Evolutionary conservation across 1,140 invertebrate genomes (phyloP), one percentile per base, ranked within the genome.

Genomic region (Drosophila repletoides): DNA sequence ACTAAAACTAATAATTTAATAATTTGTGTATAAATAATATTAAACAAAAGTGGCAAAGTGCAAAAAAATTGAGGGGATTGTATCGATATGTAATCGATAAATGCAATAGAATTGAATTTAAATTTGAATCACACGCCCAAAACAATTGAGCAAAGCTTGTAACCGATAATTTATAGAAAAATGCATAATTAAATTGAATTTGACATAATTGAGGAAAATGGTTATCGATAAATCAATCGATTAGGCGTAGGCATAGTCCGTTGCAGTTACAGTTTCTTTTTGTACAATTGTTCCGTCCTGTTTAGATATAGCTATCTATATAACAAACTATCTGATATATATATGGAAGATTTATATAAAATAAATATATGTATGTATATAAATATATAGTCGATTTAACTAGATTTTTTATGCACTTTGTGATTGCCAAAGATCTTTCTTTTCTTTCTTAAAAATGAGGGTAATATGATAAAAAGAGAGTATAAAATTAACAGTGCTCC

Each of bases 1-100:
- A 40, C 41, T 65, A 33, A n/a, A 58, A 40, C 33, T 58, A 31
- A 29, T 38, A 31, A 41, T 33, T 59, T 65, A 9, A 55, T 53
- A 17, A 26, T 38, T 7, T 43, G 26, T 51, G 43, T 67, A 60
- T 60, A 60, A 60, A 67, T 60, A 60, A 34, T 53, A 41, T 41
- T 60, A 51, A 60, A 60, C 55, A 67, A 67, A 66, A 67, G 36
- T 29, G 36, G 52, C 63, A 59, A 52, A 66, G 43, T 66, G 53
- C 61, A 46, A 19, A 22, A 33, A 10, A 22, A 10, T 19, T 5
- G 5, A 9, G 15, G 15, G 0, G 14, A 3, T 10, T 12, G 21
- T 21, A 19, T 24, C 28, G 29, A 34, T 14, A 34, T 5, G 9
- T 5, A 2, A 38, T 46, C 29, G 51, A 41, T 49, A 40, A 38